Evolutionary conservation across 2,113 vertebrate species (phyloP).

Genomic region (Megaleporinus macrocephalus): DNA sequence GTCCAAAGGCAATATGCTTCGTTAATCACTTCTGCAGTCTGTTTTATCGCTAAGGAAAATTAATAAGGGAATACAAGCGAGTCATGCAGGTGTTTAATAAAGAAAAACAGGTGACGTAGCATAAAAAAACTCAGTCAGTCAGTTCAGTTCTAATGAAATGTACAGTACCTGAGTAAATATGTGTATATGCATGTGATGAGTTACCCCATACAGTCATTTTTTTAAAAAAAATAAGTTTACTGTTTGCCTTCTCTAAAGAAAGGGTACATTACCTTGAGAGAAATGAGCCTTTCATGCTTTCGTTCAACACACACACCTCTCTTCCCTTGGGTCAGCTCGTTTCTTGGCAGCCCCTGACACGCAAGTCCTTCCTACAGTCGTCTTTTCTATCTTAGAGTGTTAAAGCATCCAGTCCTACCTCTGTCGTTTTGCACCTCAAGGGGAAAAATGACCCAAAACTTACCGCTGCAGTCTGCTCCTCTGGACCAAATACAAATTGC

Average conservation of each 20-base stretch:
- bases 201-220: constrained; percentile 27
- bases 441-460: constrained; percentile 75
- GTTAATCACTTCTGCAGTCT: not conserved
- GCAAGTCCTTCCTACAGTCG: constrained; percentile 40
- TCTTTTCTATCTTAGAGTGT: constrained; percentile 35
- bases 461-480: constrained; percentile 74
- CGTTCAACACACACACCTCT: constrained; percentile 37
- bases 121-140: constrained; percentile 47
- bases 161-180: constrained; percentile 56
- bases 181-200: constrained; percentile 48
- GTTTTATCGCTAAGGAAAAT: not conserved
- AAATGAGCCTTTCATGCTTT: constrained; percentile 44
- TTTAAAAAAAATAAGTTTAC: not conserved
- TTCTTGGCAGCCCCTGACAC: constrained; percentile 39
- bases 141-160: constrained; percentile 47
- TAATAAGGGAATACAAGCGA: constrained; percentile 12
- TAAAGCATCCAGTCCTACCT: constrained; percentile 77
- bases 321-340: constrained; percentile 36
- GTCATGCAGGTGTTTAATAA: constrained; percentile 50
- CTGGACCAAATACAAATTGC: constrained; percentile 73
- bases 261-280: constrained; percentile 46
- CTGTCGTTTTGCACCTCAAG: constrained; percentile 70
- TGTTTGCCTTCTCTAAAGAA: constrained; percentile 12
- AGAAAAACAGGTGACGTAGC: constrained; percentile 41
- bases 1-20: constrained; percentile 5